Conservation (phyloP, 2,113 vertebrate genomes). For the Percopsis transmontana region DNA sequence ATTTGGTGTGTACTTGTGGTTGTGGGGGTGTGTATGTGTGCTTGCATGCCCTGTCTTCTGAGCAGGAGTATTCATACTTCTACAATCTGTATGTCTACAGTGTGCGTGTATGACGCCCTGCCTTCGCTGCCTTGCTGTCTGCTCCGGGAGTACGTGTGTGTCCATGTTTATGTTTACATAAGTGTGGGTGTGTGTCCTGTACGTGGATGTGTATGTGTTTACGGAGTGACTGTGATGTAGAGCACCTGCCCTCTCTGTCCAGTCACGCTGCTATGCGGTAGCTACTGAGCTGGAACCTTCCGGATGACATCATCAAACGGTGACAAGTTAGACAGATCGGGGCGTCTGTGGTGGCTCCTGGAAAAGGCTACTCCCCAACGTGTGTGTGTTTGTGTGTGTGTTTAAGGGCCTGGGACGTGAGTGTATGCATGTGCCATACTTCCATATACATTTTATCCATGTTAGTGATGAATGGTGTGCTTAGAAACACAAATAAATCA, state of each 20-base stretch:
- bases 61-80: slow-evolving; percentile 59
- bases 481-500: too few species aligned
- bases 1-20: slow-evolving; percentile 52
- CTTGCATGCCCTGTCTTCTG: background rate
- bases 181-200: background rate
- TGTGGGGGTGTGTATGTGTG: slow-evolving; percentile 24
- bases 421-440: background rate
- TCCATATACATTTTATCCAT: slow-evolving; percentile 16
- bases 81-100: slow-evolving; percentile 40
- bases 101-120: slow-evolving; percentile 41
- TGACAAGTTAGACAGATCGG: slow-evolving; percentile 64
- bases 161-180: background rate
- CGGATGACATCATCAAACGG: slow-evolving; percentile 70
- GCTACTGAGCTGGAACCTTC: slow-evolving; percentile 59
- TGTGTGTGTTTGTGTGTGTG: slow-evolving; percentile 17
- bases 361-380: slow-evolving; percentile 51
- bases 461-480: too few species aligned
- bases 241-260: slow-evolving; percentile 60
- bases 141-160: slow-evolving; percentile 30
- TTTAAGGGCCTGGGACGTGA: slow-evolving; percentile 14
- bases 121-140: slow-evolving; percentile 37
- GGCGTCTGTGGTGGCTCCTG: slow-evolving; percentile 57
- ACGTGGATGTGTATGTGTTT: slow-evolving; percentile 30
- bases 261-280: slow-evolving; percentile 41
- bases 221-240: slow-evolving; percentile 45